Evolutionary conservation across 2,113 vertebrate genomes (phyloP), one percentile per base, ranked within the genome.

Genomic region (Barnardius zonarius): DNA sequence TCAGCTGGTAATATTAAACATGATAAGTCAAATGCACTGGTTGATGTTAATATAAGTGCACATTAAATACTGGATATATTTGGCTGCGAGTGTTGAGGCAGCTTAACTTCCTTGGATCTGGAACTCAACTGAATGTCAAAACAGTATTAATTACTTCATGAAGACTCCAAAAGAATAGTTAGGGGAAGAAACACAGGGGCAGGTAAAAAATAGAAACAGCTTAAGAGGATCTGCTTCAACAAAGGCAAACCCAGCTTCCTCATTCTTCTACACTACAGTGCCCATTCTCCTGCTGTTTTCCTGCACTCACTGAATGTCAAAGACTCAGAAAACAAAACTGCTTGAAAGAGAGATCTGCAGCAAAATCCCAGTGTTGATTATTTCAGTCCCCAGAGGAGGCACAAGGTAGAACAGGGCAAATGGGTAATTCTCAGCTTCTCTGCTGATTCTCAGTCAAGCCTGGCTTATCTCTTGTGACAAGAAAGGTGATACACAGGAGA

Each of bases 101-200:
- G 54, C 43, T 93, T 94, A 95, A 92, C 15, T 93, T 67, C 70
- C 89, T 81, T 61, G 19, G 61, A 97, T 93, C 49, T 59, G 46
- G 46, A 92, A 91, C 39, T 86, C 61, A 68, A 73, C 27, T 18
- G 11, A 83, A 78, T 84, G 83, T 84, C 91, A 95, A 81, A 96
- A 70, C 48, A 86, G 37, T 48, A 86, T 83, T 90, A 91, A 91
- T 82, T 93, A 92, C 43, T 72, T 63, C 77, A 75, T 41, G 52
- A 92, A 88, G 61, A 22, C 51, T 78, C 39, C 30, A 78, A 48
- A 92, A n/a, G 35, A 84, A n/a, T 68, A 89, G 78, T 84, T 44
- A 64, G 43, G 35, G 41, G 13, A 91, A 78, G 62, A 93, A 95
- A 89, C 7, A 52, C 13, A 33, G n/a, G 22, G 22, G 74, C 79